Evolutionary conservation across 2,888 invertebrate species (phyloP).

Genomic region (Automeris io): DNA sequence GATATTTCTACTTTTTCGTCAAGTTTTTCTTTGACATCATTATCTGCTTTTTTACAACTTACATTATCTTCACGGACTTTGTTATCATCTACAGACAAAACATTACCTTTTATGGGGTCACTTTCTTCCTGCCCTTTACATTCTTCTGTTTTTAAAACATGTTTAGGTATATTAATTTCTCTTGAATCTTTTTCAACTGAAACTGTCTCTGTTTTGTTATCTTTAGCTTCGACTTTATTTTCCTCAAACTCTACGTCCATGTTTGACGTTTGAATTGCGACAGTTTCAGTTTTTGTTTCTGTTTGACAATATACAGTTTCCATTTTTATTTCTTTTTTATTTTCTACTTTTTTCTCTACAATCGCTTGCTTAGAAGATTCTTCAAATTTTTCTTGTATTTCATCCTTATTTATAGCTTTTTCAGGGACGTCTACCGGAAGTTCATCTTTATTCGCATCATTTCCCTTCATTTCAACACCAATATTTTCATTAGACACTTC

Average conservation of each 20-base stretch:
- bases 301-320: constrained; percentile 12
- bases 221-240: constrained; percentile 12
- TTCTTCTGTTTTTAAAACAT: constrained; percentile 14
- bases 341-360: constrained; percentile 11
- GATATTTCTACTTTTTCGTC: constrained; percentile 11
- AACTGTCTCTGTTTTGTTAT: constrained; percentile 13
- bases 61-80: constrained; percentile 10
- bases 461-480: constrained; percentile 11
- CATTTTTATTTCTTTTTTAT: constrained; percentile 14
- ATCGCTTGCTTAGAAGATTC: constrained; percentile 17
- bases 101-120: constrained; percentile 15
- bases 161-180: not conserved
- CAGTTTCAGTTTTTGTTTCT: constrained; percentile 12
- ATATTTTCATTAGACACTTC: constrained; percentile 28
- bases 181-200: constrained; percentile 8
- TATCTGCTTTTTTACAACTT: constrained; percentile 15
- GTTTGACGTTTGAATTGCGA: constrained; percentile 12
- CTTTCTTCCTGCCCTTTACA: constrained; percentile 19
- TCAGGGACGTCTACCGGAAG: constrained; percentile 10
- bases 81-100: constrained; percentile 10
- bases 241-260: not conserved
- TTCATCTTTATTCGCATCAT: constrained; percentile 7
- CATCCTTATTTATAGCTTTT: constrained; percentile 18
- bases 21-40: constrained; percentile 14
- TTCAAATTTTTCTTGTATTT: constrained; percentile 19